Base-by-base conservation (phyloP, 2,113 vertebrate species). In the Dasyprocta punctata region DNA sequence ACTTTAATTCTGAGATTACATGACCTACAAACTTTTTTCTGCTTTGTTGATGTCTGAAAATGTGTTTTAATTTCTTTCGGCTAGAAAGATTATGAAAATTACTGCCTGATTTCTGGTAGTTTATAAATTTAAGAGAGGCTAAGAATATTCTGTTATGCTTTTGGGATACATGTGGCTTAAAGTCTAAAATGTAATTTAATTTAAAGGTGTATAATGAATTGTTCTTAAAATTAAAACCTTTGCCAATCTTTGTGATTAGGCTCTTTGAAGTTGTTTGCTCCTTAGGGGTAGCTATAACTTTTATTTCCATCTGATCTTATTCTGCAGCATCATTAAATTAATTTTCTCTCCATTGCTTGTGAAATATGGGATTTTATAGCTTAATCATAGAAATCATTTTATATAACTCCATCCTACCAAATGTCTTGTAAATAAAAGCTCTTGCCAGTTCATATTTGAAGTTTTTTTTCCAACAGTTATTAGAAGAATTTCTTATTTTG, bases 301-400 rank as follows among this genome's bases (percentile, higher is more conserved):
- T 89, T 90, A 5, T 93, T 75, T 95, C 47, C 63, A 41, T 95
- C n/a, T 93, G 14, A 38, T 95, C 60, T 91, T 85, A 77, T 71
- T 96, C 81, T 97, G 13, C 12, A 90, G 28, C 85, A 81, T 97
- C 92, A 92, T 95, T 96, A 87, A 77, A 91, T 96, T 96, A 88
- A 49, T 44, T 93, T 85, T 94, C 75, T 94, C 78, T 56, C 65
- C 58, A 44, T 96, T 98, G 77, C 82, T 92, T 93, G 33, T 67
- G 38, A 75, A 90, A 61, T 67, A 88, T 14, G 54, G 58, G 8
- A 78, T 93, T 49, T 86, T 93, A 92, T 94, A 85, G 56, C 52
- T 14, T 75, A 93, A 52, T 92, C 11, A 65, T 54, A 84, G 91
- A 85, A 90, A 56, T 49, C 11, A 6, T 49, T 56, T 86, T 83